Evolutionary conservation across 2,797 vertebrate species (phyloP), one percentile per base, ranked within the genome.

Genomic region (Momotus momota): DNA sequence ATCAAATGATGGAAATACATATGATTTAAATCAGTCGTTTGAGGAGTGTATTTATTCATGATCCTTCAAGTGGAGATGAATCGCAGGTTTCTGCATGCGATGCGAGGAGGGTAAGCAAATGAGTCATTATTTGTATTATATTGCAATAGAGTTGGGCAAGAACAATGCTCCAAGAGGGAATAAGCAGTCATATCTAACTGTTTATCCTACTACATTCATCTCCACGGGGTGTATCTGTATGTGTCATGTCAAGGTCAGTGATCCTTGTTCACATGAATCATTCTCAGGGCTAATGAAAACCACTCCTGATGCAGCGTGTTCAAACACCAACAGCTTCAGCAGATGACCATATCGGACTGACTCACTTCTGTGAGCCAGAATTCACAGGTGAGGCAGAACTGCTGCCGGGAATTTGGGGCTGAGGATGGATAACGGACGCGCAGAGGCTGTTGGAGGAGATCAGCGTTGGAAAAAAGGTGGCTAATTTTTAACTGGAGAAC

Each of bases 181-280:
- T 82, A 93, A 87, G 60, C 84, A 58, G 52, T 91, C 15, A 17
- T 60, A 88, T 88, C 93, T 92, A 72, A 49, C 86, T 92, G 86
- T 95, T 96, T 93, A 85, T 92, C 91, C 88, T 94, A 26, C 78
- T 83, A 13, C 81, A 72, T 88, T 81, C 81, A 96, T 93, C 94
- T 93, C 95, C 92, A 94, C 67, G 9, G 95, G 95, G 86, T 83
- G 69, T 48, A 87, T 94, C 92, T 87, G 83, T 82, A 66, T 81
- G n/a, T 64, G 89, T 81, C 72, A 54, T 89, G 95, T 95, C 96
- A 97, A 97, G 96, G 96, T 92, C 94, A 89, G 48, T 0, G 46
- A 81, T 92, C 89, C 84, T 89, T 81, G 84, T 45, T 96, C 54
- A 49, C 94, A 95, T 87, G 90, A 93, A 96, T 94, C 81, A 83